These are phyloP conservation scores for Apistogramma diplotaenia DNA, from an alignment of 2,113 vertebrate genomes.

Conservation along the genomic window DNA sequence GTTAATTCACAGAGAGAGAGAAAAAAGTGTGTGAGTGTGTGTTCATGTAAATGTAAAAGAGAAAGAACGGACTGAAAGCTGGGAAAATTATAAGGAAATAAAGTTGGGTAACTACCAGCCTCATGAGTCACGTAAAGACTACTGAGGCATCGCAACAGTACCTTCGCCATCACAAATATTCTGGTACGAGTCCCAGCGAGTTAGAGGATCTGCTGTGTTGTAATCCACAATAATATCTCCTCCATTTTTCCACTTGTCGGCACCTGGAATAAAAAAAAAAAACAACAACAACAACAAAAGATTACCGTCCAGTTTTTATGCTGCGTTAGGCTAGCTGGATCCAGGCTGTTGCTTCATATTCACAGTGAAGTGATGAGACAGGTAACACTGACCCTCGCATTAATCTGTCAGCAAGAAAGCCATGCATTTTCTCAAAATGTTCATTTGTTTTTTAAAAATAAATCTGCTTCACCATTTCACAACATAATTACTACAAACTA, in stretches of 20 bases:
- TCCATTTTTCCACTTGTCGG: conserved; percentile 83
- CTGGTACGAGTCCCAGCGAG: conserved; percentile 93
- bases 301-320: not conserved
- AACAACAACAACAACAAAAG: not conserved
- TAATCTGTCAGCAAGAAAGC: not conserved
- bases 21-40: not conserved
- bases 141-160: conserved; percentile 52
- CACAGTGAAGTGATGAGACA: not conserved
- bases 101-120: not conserved
- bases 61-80: not conserved
- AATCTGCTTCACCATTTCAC: not conserved
- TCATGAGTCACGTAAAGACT: conserved; percentile 8
- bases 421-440: not conserved
- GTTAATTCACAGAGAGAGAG: not conserved
- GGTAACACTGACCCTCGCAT: not conserved
- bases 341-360: not conserved
- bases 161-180: conserved; percentile 87
- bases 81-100: not conserved
- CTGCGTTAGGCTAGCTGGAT: not conserved
- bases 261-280: conserved; percentile 67
- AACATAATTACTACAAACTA: not conserved
- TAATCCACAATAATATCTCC: conserved; percentile 85
- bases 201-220: conserved; percentile 85
- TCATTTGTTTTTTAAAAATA: not conserved
- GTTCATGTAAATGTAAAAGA: not conserved